Evolutionary conservation across 2,797 vertebrate species (phyloP).

Genomic region (Crenichthys baileyi): DNA sequence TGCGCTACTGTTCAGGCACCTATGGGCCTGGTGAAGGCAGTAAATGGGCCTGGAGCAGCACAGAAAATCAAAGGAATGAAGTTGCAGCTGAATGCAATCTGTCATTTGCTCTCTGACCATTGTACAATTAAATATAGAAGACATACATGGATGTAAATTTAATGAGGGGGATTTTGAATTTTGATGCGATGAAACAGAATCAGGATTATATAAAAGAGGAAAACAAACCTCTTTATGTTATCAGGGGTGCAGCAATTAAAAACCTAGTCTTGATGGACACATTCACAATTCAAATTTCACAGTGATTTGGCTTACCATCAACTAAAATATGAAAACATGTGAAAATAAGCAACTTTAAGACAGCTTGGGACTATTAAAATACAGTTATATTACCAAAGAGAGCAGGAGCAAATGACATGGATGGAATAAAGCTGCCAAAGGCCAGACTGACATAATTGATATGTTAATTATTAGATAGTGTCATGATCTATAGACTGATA

Average conservation of each 20-base stretch:
- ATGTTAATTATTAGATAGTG: background rate
- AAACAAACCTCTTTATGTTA: background rate
- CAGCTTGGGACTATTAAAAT: too few species aligned
- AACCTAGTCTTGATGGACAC: too few species aligned
- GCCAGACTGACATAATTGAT: background rate
- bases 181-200: background rate
- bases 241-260: background rate
- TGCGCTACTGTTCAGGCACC: too few species aligned
- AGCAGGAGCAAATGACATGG: background rate
- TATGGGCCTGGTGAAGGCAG: background rate
- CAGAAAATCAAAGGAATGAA: background rate
- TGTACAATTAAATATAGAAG: background rate
- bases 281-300: background rate
- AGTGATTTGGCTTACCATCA: background rate
- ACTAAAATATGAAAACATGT: background rate
- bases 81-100: background rate
- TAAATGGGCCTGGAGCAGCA: background rate
- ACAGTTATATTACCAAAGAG: too few species aligned
- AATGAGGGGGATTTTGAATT: background rate
- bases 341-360: background rate
- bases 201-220: background rate
- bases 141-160: background rate
- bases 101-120: background rate
- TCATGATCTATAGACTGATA: background rate
- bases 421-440: background rate